phyloP scores from a whole-genome alignment of 2,113 vertebrate species.

The Cyanistes caeruleus region DNA sequence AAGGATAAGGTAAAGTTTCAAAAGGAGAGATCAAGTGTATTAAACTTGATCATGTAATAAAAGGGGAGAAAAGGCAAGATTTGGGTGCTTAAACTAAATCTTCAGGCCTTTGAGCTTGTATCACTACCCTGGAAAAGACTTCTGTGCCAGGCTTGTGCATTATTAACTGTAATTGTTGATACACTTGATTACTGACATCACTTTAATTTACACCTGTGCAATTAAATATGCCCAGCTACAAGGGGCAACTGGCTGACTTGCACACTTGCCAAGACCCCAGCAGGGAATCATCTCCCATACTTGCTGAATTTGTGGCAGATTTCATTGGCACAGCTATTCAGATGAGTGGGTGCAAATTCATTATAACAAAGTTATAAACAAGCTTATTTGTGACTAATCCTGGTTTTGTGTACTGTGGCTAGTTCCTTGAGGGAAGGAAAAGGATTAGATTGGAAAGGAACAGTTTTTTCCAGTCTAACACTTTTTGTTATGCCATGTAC shows the following conservation, averaged over 20 bases:
- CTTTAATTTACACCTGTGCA: neutral
- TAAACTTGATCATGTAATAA: neutral
- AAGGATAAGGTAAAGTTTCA: neutral
- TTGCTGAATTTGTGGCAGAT: neutral
- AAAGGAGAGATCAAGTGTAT: neutral
- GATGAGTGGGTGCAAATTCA: neutral
- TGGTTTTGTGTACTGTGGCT: neutral
- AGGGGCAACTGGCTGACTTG: neutral
- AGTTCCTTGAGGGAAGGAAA: neutral
- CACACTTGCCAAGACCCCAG: neutral
- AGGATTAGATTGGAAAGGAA: too few species aligned
- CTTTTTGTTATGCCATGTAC: neutral
- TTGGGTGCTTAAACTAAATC: neutral
- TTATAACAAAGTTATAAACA: neutral
- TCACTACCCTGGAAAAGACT: neutral
- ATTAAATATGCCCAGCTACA: neutral
- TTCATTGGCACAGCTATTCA: neutral
- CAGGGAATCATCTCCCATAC: neutral
- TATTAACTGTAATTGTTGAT: neutral
- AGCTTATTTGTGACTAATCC: neutral
- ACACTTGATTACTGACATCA: neutral
- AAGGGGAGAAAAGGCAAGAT: neutral
- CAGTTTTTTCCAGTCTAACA: neutral
- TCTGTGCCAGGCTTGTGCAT: neutral
- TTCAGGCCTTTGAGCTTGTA: neutral